phyloP scores from a whole-genome alignment of 2,888 invertebrate genomes.

The Pelosia muscerda region DNA sequence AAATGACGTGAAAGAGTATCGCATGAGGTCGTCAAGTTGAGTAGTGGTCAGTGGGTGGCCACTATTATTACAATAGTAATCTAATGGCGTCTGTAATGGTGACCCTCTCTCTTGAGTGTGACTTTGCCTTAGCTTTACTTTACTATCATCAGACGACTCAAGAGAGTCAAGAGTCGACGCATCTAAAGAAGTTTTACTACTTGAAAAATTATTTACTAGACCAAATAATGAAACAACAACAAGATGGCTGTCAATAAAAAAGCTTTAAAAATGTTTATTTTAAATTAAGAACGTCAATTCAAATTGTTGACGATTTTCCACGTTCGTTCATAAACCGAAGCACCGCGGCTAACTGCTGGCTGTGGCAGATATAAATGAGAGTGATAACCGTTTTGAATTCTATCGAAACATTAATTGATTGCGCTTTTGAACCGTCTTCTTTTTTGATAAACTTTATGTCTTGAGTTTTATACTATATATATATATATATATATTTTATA shows the following conservation, averaged over 20 bases:
- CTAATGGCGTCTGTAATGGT: no score
- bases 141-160: no score
- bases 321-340: constrained; percentile 41
- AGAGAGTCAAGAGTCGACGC: no score
- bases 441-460: neutral
- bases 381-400: constrained; percentile 49
- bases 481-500: no score
- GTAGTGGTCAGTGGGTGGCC: no score
- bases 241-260: neutral
- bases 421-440: constrained; percentile 22
- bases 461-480: neutral
- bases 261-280: constrained; percentile 13
- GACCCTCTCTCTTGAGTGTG: no score
- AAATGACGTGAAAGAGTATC: no score
- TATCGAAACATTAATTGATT: constrained; percentile 35
- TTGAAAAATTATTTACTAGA: neutral
- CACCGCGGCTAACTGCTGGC: constrained; percentile 47
- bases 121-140: no score
- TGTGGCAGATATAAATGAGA: constrained; percentile 43
- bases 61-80: no score
- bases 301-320: constrained; percentile 38
- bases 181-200: no score
- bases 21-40: no score
- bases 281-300: constrained; percentile 23
- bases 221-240: neutral